Percentiles rank a stretch among this genome's conserved stretches.
Conservation (phyloP, 2,888 invertebrate genomes). For the Barypeithes pellucidus region DNA sequence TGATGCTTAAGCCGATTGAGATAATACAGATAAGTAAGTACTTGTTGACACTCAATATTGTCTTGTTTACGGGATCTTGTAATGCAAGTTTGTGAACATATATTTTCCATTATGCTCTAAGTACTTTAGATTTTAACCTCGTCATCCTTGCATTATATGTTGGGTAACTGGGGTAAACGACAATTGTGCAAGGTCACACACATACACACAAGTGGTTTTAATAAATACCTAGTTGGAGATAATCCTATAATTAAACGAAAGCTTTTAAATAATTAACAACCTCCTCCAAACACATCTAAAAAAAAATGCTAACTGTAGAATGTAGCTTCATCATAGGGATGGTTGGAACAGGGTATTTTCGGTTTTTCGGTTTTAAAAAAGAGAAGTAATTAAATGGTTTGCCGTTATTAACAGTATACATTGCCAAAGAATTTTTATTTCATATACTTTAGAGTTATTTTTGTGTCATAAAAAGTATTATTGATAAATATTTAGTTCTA, state of each 20-base stretch:
- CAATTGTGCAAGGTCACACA: constrained; percentile 3
- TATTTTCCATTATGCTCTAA: constrained; percentile 36
- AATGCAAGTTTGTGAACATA: constrained; percentile 28
- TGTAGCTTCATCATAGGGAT: no score
- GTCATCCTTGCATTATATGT: constrained; percentile 10
- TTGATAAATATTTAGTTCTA: no score
- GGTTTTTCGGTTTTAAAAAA: no score
- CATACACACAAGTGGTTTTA: background rate
- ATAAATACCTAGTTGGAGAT: background rate
- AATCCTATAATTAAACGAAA: background rate
- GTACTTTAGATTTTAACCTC: constrained; percentile 11
- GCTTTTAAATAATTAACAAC: no score
- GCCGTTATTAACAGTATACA: no score
- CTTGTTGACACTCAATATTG: constrained; percentile 34
- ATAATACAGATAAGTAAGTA: constrained; percentile 41
- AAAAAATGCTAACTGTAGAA: no score
- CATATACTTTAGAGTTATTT: no score
- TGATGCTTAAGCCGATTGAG: constrained; percentile 30
- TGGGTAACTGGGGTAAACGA: constrained; percentile 12
- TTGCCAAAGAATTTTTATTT: no score
- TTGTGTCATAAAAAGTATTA: no score
- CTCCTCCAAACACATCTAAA: no score
- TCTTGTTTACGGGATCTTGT: constrained; percentile 38
- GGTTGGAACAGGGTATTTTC: no score
- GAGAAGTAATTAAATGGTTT: no score